A percentile compares a stretch with the other conserved stretches of the same genome.
These are phyloP conservation scores for Clistopyga incitator DNA, from an alignment of 2,888 invertebrate species.

Conservation along the genomic window DNA sequence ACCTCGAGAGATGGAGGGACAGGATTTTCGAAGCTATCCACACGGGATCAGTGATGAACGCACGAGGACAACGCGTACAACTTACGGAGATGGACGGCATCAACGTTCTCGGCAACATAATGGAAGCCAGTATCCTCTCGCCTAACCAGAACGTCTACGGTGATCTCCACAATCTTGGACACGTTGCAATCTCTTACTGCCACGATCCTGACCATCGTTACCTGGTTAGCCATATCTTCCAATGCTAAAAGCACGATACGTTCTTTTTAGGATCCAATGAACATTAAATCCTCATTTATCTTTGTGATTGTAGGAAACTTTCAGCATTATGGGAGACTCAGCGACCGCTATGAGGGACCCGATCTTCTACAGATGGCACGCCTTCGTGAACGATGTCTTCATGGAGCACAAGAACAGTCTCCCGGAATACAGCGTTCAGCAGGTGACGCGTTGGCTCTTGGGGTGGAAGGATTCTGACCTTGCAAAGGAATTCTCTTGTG, in stretches of 20 bases:
- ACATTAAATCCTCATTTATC: neutral
- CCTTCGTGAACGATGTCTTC: constrained; percentile 92
- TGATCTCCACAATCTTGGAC: constrained; percentile 93
- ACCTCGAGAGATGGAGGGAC: constrained; percentile 91
- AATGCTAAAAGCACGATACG: neutral
- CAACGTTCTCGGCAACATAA: constrained; percentile 91
- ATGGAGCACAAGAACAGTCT: constrained; percentile 90
- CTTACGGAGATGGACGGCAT: constrained; percentile 90
- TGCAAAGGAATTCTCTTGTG: neutral
- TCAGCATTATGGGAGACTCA: constrained; percentile 93
- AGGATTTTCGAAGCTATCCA: constrained; percentile 90
- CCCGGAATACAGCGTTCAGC: constrained; percentile 87
- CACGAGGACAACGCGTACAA: constrained; percentile 85
- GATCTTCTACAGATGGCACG: constrained; percentile 94
- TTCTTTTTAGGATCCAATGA: neutral
- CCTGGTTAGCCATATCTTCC: constrained; percentile 85
- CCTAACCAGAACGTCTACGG: constrained; percentile 90
- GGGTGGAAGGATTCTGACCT: neutral
- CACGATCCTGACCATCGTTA: constrained; percentile 93
- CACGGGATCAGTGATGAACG: constrained; percentile 86
- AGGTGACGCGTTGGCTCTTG: constrained; percentile 83
- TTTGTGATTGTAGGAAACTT: constrained; percentile 87
- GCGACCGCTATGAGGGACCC: constrained; percentile 95
- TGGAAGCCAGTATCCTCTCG: constrained; percentile 90
- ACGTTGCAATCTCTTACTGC: constrained; percentile 90